Evolutionary conservation across 2,113 vertebrate species (phyloP).

Genomic region (Trogon surrucura): DNA sequence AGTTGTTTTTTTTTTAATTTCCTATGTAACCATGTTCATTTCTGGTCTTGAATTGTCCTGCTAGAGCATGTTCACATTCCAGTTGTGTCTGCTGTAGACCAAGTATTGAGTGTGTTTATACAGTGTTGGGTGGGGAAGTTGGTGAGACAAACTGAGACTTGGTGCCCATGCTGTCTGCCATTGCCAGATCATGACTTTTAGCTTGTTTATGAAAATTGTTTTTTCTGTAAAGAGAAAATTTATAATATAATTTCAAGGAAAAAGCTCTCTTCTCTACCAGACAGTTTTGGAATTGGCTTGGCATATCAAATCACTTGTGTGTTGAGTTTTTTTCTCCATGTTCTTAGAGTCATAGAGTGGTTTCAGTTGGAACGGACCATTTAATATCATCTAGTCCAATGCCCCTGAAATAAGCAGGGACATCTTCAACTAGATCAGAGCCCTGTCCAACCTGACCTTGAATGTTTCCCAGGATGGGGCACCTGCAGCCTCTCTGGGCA

Average conservation of each 20-base stretch:
- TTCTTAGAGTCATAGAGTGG: neutral
- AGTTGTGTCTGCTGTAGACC: neutral
- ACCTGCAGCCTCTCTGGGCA: neutral
- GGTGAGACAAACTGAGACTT: neutral
- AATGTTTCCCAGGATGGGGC: neutral
- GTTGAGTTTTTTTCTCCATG: neutral
- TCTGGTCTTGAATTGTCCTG: neutral
- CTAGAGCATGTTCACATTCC: neutral
- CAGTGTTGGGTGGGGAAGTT: neutral
- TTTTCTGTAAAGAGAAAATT: neutral
- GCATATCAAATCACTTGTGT: neutral
- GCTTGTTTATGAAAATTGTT: neutral
- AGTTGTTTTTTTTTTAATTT: neutral
- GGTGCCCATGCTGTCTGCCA: neutral
- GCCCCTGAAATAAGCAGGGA: neutral
- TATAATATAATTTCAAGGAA: neutral
- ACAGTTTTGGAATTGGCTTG: neutral
- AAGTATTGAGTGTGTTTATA: neutral
- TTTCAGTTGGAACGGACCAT: neutral
- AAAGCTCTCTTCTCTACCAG: neutral
- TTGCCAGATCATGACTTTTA: neutral
- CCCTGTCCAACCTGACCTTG: neutral
- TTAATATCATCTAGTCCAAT: neutral
- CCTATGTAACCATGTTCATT: accelerated
- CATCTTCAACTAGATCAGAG: neutral